phyloP scores from a whole-genome alignment of 2,888 invertebrate species.

The Odontomyia ornata region DNA sequence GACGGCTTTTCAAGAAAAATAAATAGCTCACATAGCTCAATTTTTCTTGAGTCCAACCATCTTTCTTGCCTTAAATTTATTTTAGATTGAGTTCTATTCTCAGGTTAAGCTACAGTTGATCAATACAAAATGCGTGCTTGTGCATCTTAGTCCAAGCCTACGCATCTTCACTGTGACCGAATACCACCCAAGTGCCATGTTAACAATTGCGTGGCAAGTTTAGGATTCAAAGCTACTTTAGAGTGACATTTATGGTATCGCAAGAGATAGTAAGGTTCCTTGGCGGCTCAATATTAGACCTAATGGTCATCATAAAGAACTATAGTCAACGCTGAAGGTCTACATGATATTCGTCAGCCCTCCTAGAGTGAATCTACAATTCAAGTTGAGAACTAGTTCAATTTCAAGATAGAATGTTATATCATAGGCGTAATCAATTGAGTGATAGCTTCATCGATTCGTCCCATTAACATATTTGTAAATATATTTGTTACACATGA shows the following conservation, averaged over 20 bases:
- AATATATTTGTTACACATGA: neutral
- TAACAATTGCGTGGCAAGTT: conserved; percentile 5
- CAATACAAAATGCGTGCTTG: conserved; percentile 2
- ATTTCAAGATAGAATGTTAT: too few relatives aligned
- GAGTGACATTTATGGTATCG: conserved; percentile 39
- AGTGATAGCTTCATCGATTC: conserved; percentile 3
- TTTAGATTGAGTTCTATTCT: neutral
- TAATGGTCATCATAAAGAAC: conserved; percentile 38
- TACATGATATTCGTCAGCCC: neutral
- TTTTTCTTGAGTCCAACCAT: too few relatives aligned
- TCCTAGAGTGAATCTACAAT: neutral
- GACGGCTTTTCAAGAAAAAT: too few relatives aligned
- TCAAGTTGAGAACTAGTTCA: too few relatives aligned
- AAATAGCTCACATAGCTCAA: too few relatives aligned
- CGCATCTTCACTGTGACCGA: neutral
- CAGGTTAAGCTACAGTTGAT: neutral
- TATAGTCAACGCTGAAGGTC: neutral
- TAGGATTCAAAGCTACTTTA: conserved; percentile 24
- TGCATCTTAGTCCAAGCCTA: conserved; percentile 17
- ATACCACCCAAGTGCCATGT: conserved; percentile 20
- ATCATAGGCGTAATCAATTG: neutral
- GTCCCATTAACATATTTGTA: neutral
- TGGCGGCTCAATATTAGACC: conserved; percentile 33
- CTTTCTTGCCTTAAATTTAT: too few relatives aligned
- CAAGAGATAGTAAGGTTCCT: conserved; percentile 27